Evolutionary conservation across 1,140 invertebrate species (phyloP), one percentile per base, ranked within the genome.

Genomic region (Helicoverpa zea): DNA sequence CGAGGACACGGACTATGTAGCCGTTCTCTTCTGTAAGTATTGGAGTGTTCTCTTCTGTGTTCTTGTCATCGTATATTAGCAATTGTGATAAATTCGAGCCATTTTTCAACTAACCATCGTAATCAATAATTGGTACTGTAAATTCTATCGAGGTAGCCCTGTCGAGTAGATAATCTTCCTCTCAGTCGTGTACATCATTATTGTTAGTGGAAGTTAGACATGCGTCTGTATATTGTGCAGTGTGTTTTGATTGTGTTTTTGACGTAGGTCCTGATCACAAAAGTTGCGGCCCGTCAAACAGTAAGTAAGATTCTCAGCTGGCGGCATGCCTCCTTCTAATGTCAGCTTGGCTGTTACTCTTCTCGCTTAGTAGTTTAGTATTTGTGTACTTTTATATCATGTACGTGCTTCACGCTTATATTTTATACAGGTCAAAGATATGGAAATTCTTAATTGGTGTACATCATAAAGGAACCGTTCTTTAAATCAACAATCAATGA

Each of bases 1-100:
- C 80, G 98, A 98, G 94, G 98, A 99, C 84, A 98, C 98, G 2
- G 97, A 98, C 86, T 99, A 97, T 92, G 98, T 99, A 81, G 98
- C 98, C 61, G 98, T 99, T 84, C 96, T 99, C 83, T 99, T 99
- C 95, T 99, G 98, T 99, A 97, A 98, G 98, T 98, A 93, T 90
- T 56, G 58, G 81, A 64, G 75, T 87, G 77, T 66, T 82, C 29
- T 16, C 59, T 81, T 49, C 16, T 73, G 81, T 73, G 87, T 89
- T 89, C 90, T 91, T 88, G 89, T 84, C 78, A 82, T 88, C 86
- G 68, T 90, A 88, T 82, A 87, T 92, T 82, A 91, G 88, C 90
- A 92, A 93, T 89, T 91, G 89, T 94, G 89, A 83, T 93, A 92
- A 92, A 92, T 85, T 88, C 80, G 82, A 89, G 83, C 82, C 83